These are phyloP conservation scores for Aurelia coerulea DNA, from an alignment of 30 jellyfish, hydroid and myxozoan species.

Conservation along the genomic window DNA sequence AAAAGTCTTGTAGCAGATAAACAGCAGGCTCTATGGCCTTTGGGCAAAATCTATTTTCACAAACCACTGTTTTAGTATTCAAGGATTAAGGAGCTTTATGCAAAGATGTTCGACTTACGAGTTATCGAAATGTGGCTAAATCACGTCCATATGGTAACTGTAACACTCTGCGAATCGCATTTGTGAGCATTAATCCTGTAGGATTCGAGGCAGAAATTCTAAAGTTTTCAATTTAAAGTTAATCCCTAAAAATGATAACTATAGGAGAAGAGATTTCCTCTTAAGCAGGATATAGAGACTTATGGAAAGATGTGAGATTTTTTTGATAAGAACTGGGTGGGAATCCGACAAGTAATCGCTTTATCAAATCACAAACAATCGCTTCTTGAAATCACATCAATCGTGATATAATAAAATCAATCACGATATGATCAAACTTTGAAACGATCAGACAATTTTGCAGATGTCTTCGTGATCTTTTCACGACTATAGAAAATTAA, in stretches of 20 bases:
- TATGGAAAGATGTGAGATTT: conserved; percentile 9
- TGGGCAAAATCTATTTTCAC: no score
- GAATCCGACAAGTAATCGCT: neutral
- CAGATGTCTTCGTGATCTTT: no score
- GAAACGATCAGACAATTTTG: no score
- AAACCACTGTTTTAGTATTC: no score
- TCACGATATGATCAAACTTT: no score
- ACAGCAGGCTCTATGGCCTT: no score
- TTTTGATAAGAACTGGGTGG: neutral
- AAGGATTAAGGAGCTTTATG: neutral
- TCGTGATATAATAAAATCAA: no score
- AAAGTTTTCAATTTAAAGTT: neutral
- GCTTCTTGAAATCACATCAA: no score
- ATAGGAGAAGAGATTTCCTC: neutral
- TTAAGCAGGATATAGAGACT: neutral
- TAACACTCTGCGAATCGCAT: conserved; percentile 3
- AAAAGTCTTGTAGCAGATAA: no score
- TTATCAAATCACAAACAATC: no score
- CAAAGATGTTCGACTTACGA: conserved; percentile 9
- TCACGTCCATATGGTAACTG: conserved; percentile 11
- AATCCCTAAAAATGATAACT: neutral
- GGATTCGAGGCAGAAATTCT: conserved; percentile 2
- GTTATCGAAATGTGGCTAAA: conserved; percentile 1
- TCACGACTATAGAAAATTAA: no score
- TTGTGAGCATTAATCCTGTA: neutral